Evolutionary conservation across 1,140 invertebrate species (phyloP), one percentile per base, ranked within the genome.

Genomic region (Cepaea nemoralis): DNA sequence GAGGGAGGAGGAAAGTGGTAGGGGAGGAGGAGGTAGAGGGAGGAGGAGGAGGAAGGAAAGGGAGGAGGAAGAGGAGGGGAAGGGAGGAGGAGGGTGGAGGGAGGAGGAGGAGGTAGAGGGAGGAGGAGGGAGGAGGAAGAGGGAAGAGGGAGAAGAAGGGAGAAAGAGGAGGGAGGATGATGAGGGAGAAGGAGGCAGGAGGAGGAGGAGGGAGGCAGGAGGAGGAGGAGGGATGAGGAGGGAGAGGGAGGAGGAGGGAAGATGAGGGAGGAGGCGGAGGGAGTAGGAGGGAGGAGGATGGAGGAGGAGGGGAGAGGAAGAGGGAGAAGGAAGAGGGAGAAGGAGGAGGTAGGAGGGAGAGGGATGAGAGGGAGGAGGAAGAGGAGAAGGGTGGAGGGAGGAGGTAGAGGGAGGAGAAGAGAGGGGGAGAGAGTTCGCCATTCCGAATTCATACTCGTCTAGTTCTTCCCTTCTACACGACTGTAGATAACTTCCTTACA

Each of bases 151-250:
- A 33, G 55, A 42, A 24, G 59, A 31, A 69, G 42, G 35, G 42
- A 71, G 45, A 80, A 80, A 67, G 55, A 50, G 45, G 35, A 39
- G 45, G 42, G 71, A 55, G 71, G 66, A 31, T 55, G 66, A 40
- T 50, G 37, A n/a, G 33, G 19, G 27, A 22, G 45, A 74, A 27
- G 16, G 33, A 31, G 16, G 33, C n/a, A n/a, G n/a, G n/a, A n/a
- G n/a, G n/a, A n/a, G n/a, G n/a, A n/a, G n/a, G n/a, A n/a, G n/a
- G n/a, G n/a, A n/a, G n/a, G n/a, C n/a, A n/a, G n/a, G n/a, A n/a
- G n/a, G n/a, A n/a, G n/a, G n/a, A n/a, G n/a, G n/a, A n/a, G n/a
- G n/a, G n/a, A n/a, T n/a, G n/a, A n/a, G n/a, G n/a, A 31, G 27
- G 33, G 71, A 42, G 16, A n/a, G 42, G 45, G 71, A 27, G 10